Evolutionary conservation across 2,797 vertebrate species (phyloP).

Genomic region (Geotrypetes seraphini): DNA sequence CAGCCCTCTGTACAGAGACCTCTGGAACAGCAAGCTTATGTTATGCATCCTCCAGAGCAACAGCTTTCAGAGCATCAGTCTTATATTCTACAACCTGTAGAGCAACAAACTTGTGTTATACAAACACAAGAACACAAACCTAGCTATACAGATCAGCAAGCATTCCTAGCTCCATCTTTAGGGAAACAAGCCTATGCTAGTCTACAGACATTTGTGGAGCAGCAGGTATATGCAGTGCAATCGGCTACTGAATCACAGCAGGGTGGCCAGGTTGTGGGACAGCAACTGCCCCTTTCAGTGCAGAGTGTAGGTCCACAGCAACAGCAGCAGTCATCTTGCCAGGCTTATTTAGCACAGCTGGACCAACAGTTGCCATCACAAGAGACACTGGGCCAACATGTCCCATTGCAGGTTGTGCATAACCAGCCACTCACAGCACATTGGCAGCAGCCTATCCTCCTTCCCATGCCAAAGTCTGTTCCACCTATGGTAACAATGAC

Average conservation of each 20-base stretch:
- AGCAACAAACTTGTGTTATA: constrained; percentile 1
- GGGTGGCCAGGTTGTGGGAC: background rate
- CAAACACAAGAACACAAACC: background rate
- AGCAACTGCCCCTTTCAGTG: background rate
- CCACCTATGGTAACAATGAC: background rate
- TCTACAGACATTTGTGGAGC: background rate
- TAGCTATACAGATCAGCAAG: constrained; percentile 4
- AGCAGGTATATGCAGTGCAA: constrained; percentile 3
- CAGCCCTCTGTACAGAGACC: constrained; percentile 5
- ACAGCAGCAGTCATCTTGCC: constrained; percentile 2
- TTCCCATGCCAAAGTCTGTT: constrained; percentile 1
- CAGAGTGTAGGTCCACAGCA: background rate
- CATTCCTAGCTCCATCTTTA: background rate
- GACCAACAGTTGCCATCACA: background rate
- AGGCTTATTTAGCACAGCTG: background rate
- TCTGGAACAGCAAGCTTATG: background rate
- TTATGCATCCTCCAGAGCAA: background rate
- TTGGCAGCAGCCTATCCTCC: background rate
- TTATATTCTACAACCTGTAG: background rate
- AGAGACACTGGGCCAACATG: background rate
- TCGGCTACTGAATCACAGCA: constrained; percentile 1
- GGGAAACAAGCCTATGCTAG: no score
- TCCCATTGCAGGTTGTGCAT: background rate
- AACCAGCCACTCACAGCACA: background rate
- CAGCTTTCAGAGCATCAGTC: background rate